phyloP scores from a whole-genome alignment of 2,797 vertebrate species.

The Sebastes taczanowskii region DNA sequence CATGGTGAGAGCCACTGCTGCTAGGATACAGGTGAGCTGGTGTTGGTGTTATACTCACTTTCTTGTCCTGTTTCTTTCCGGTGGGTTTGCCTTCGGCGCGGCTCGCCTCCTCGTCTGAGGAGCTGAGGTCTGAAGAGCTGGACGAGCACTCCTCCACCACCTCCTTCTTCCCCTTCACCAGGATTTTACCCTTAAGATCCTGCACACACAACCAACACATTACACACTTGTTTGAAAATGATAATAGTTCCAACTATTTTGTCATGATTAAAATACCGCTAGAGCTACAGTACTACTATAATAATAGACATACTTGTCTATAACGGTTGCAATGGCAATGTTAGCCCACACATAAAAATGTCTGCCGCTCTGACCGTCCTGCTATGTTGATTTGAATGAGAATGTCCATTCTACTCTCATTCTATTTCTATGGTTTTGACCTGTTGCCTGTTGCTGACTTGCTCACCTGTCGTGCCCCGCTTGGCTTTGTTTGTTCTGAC shows the following conservation, averaged over 20 bases:
- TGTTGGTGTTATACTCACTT: conserved; percentile 41
- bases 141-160: conserved; percentile 48
- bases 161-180: conserved; percentile 93
- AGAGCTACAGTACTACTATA: neutral
- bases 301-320: no score
- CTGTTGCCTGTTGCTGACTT: neutral
- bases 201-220: conserved; percentile 55
- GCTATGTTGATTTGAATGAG: neutral
- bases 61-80: conserved; percentile 47
- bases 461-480: neutral
- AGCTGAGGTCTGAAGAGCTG: conserved; percentile 76
- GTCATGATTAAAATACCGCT: neutral
- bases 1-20: neutral
- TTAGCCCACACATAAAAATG: no score
- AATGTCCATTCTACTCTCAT: neutral
- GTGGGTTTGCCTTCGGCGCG: conserved; percentile 36
- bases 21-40: no score
- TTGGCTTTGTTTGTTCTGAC: neutral
- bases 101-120: conserved; percentile 78
- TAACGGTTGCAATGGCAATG: no score
- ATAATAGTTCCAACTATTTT: neutral
- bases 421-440: no score
- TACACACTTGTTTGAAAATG: neutral
- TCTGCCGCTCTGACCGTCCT: no score
- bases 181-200: conserved; percentile 90